Conservation (phyloP, 2,113 vertebrate genomes). For the Nymphicus hollandicus region DNA sequence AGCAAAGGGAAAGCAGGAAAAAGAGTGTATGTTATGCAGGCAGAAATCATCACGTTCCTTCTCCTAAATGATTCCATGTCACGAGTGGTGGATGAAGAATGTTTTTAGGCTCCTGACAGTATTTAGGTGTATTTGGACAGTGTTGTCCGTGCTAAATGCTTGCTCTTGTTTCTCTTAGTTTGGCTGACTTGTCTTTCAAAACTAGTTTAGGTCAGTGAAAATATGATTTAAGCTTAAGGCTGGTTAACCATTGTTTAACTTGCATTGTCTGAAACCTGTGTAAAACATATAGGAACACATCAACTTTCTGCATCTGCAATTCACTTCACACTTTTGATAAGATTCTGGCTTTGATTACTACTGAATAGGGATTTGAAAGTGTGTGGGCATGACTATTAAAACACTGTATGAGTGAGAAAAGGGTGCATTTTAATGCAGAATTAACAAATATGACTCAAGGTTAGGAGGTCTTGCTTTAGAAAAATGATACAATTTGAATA, state of each 20-base stretch:
- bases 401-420: not conserved
- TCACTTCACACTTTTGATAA: conserved; percentile 18
- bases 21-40: not conserved
- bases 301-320: conserved; percentile 36
- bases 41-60: not conserved
- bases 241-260: not conserved
- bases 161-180: not conserved
- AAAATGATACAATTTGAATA: conserved; percentile 51
- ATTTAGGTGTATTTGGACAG: not conserved
- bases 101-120: not conserved
- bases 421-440: conserved; percentile 57
- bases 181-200: not conserved
- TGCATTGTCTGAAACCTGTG: not conserved
- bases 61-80: not conserved
- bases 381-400: conserved; percentile 49
- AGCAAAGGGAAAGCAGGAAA: not conserved
- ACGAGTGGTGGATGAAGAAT: not conserved
- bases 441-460: conserved; percentile 50
- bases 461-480: conserved; percentile 36
- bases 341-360: conserved; percentile 42
- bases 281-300: not conserved
- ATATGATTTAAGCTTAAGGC: not conserved
- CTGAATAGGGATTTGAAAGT: conserved; percentile 54
- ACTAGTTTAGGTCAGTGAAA: not conserved
- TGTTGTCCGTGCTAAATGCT: not conserved